A percentile compares a stretch with the other conserved stretches of the same genome.
These are phyloP conservation scores for Oncorhynchus mykiss DNA, from an alignment of 2,113 vertebrate genomes.

Conservation along the genomic window DNA sequence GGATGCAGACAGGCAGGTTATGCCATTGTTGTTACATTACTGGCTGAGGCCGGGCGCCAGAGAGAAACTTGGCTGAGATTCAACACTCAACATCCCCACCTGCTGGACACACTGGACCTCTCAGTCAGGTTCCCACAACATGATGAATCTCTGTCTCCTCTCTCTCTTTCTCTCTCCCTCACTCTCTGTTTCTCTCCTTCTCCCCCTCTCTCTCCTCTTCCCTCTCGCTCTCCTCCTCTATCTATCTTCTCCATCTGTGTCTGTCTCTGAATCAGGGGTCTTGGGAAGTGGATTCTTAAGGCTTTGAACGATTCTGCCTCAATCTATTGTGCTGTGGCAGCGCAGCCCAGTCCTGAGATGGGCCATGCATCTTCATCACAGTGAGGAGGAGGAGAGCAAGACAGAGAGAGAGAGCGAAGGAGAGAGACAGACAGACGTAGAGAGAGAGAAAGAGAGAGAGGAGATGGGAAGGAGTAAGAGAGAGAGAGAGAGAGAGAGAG, in stretches of 20 bases:
- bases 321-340: slow-evolving; percentile 27
- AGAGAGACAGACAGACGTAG: too few relatives aligned
- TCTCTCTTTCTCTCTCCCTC: slow-evolving; percentile 1
- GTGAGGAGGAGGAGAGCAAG: not conserved
- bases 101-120: slow-evolving; percentile 34
- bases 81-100: slow-evolving; percentile 52
- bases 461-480: too few relatives aligned
- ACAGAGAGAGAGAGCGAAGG: not conserved
- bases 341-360: slow-evolving; percentile 22
- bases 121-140: not conserved
- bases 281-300: slow-evolving; percentile 14
- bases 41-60: not conserved
- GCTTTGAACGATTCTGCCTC: slow-evolving; percentile 39
- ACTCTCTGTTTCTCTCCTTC: slow-evolving; percentile 4
- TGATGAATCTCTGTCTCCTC: slow-evolving; percentile 8
- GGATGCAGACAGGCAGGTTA: slow-evolving; percentile 39
- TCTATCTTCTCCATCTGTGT: slow-evolving; percentile 4
- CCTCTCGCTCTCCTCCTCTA: slow-evolving; percentile 26
- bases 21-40: slow-evolving; percentile 51
- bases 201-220: slow-evolving; percentile 35
- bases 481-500: not conserved
- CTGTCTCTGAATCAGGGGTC: not conserved
- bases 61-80: not conserved
- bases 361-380: slow-evolving; percentile 38
- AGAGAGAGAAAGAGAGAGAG: too few relatives aligned